These are phyloP conservation scores for Microctonus hyperodae DNA, from an alignment of 2,888 invertebrate species.

Conservation along the genomic window DNA sequence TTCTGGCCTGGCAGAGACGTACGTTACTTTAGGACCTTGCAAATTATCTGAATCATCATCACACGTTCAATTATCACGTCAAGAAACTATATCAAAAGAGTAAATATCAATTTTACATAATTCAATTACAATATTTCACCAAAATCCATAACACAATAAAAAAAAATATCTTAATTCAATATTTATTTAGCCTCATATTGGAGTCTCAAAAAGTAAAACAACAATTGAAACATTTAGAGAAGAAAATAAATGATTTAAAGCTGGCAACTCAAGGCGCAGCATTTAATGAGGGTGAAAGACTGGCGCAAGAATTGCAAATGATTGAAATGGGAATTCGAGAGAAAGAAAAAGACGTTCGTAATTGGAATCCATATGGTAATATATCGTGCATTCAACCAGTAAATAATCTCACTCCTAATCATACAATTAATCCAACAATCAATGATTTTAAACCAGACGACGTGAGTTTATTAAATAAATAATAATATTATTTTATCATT, in stretches of 20 bases:
- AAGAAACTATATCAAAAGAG: constrained; percentile 62
- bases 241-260: constrained; percentile 70
- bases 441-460: constrained; percentile 60
- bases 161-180: too few relatives aligned
- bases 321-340: constrained; percentile 71
- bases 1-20: constrained; percentile 63
- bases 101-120: constrained; percentile 41
- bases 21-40: constrained; percentile 63
- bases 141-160: too few relatives aligned
- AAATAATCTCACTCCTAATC: constrained; percentile 49
- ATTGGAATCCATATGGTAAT: constrained; percentile 60
- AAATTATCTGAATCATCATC: constrained; percentile 57
- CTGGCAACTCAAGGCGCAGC: constrained; percentile 67
- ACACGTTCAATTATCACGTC: constrained; percentile 54
- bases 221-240: constrained; percentile 69
- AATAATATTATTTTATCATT: not conserved
- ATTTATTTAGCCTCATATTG: constrained; percentile 61
- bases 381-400: constrained; percentile 56
- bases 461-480: constrained; percentile 44
- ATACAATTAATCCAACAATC: constrained; percentile 47
- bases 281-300: constrained; percentile 66
- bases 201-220: constrained; percentile 70
- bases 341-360: constrained; percentile 68
- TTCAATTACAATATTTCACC: not conserved
- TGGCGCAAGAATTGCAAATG: constrained; percentile 69